Percentiles rank a stretch among this genome's conserved stretches.
These are phyloP conservation scores for Palythoa caribaeorum DNA, from an alignment of 92 coral and sea anemone species.

Conservation along the genomic window DNA sequence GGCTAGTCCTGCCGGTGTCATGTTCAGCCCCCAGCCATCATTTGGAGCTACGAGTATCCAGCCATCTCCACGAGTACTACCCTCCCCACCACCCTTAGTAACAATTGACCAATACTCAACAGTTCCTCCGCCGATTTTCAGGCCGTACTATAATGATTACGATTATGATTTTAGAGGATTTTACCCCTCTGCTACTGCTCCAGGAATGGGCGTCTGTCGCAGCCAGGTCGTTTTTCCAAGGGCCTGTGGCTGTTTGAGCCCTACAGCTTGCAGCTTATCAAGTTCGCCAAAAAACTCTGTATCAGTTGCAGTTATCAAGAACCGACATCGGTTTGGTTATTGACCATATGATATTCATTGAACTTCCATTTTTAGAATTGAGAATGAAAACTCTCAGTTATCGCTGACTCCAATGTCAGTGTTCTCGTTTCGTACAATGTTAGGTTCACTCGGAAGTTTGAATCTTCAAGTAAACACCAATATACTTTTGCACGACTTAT, in stretches of 20 bases:
- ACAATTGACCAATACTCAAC: slow-evolving; percentile 14
- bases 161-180: slow-evolving; percentile 10
- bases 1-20: slow-evolving; percentile 35
- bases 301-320: slow-evolving; percentile 30
- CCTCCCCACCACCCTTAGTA: slow-evolving; percentile 26
- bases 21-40: slow-evolving; percentile 39
- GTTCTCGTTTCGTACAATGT: too few species aligned
- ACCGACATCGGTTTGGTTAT: not conserved
- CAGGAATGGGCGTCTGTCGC: slow-evolving; percentile 46
- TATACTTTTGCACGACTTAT: too few species aligned
- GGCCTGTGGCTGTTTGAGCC: slow-evolving; percentile 58
- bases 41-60: not conserved
- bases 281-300: slow-evolving; percentile 3
- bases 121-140: slow-evolving; percentile 25
- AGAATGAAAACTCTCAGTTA: too few species aligned
- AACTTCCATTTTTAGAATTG: not conserved
- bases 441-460: too few species aligned
- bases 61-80: not conserved
- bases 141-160: slow-evolving; percentile 32
- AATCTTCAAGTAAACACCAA: too few species aligned
- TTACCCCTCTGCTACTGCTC: not conserved
- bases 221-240: slow-evolving; percentile 74
- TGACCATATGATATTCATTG: not conserved
- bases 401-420: too few species aligned
- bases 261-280: slow-evolving; percentile 25